Base-by-base conservation (phyloP, 2,888 invertebrate species). In the Orchesella flavescens region DNA sequence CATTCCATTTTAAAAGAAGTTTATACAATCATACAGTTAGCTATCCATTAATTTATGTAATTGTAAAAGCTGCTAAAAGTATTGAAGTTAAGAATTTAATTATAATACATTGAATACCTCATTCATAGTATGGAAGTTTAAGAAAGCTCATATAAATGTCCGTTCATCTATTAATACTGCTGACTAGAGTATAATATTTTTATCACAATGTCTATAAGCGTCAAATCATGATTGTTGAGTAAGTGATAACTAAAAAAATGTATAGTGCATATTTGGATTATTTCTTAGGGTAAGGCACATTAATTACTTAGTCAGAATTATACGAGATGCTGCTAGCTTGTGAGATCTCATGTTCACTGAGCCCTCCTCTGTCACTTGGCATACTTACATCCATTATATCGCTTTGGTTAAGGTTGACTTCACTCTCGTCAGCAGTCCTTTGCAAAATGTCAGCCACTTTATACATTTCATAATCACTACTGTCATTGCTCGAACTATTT, bases 351-450 rank as follows among this genome's bases (percentile, higher is more conserved):
- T 10, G 13, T 5, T 59, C 66, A 55, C 55, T 66, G n/a, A 2
- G 21, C 19, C 24, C 19, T 34, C 24, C 19, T 34, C 4, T 7
- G 2, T 13, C 73, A 24, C 79, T 81, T 17, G 73, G 74, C 80
- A 81, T 81, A 53, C 80, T 81, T 1, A 81, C 68, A 68, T 81
- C 80, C 12, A 81, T 57, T 10, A 61, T 59, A 15, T 57, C 43
- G 65, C 72, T 73, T n/a, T 21, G 10, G 55, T 65, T 75, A 15
- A 7, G 46, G 23, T 9, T 71, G 34, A n/a, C n/a, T n/a, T 79
- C 46, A 7, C 49, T 43, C 10, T 49, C 65, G 3, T 43, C 21
- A 1, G 19, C 71, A 4, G 46, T 7, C 1, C 53, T 63, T 24
- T 71, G 61, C n/a, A 57, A 3, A 21, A 23, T 13, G 21, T 69